Evolutionary conservation across 1,140 invertebrate genomes (phyloP), one percentile per base, ranked within the genome.

Genomic region (Rhyzopertha dominica): DNA sequence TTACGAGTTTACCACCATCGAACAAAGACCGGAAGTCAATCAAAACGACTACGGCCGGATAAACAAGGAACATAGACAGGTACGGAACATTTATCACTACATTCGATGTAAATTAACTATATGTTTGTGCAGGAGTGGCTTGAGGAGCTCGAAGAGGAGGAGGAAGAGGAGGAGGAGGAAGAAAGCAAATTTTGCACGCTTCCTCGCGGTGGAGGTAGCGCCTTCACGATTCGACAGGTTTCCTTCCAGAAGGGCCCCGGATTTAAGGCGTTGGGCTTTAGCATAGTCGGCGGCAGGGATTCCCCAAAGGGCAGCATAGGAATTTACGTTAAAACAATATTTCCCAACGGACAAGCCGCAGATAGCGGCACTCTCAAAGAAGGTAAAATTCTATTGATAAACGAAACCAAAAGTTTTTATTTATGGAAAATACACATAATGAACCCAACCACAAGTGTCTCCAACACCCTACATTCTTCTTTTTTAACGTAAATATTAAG

Each of bases 251-350:
- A 94, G 63, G 90, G 90, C 2, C 77, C 79, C 1, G 85, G 85
- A 1, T 84, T 84, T 55, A 91, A 90, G 67, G 87, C 87, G 0
- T 70, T 94, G 2, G 89, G 91, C 5, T 95, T 95, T 61, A 92
- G 87, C 32, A 91, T 95, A 51, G 91, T 95, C 0, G 92, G 91
- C 5, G 91, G 91, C 22, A 75, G 78, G 38, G 90, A 95, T 65
- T 91, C 89, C 14, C 86, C 90, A 1, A 82, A 86, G 69, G 90
- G 90, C 45, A 83, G 80, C 51, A 82, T 94, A 64, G 87, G 81
- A 55, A 93, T 95, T 58, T 94, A 90, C 67, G 87, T 95, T 18
- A 90, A 93, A 68, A 89, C 88, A 39, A 89, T 95, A 44, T 81
- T 93, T 59, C 81, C 87, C 8, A 78, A 81, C 59, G 90, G 91